Percentiles rank a stretch among this genome's conserved stretches.
Conservation (phyloP, 2,888 invertebrate genomes). For the Meliscaeva auricollis region DNA sequence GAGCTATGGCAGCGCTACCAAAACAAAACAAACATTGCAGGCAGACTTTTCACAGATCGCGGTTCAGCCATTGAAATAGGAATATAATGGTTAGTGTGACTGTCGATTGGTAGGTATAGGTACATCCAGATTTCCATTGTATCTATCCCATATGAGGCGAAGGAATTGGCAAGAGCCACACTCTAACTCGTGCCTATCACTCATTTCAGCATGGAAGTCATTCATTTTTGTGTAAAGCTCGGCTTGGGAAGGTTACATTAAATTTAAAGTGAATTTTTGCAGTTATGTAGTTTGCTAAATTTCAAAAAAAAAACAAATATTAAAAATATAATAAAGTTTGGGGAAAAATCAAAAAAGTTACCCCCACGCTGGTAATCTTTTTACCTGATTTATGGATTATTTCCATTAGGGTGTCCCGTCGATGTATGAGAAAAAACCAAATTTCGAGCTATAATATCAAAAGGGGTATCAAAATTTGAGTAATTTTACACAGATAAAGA, state of each 20-base stretch:
- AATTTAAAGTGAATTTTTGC: constrained; percentile 13
- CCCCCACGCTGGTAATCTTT: no score
- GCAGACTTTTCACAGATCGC: constrained; percentile 28
- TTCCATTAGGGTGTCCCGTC: no score
- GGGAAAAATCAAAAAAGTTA: no score
- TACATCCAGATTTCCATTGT: constrained; percentile 34
- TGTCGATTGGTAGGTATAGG: constrained; percentile 4
- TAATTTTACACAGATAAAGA: no score
- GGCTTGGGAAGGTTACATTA: constrained; percentile 15
- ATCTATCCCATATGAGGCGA: constrained; percentile 31
- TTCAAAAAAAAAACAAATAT: no score
- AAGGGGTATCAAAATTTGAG: no score
- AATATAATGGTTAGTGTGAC: constrained; percentile 54
- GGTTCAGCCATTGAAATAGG: constrained; percentile 37
- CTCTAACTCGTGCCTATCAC: constrained; percentile 38
- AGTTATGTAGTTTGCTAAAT: background rate
- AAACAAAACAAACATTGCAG: constrained; percentile 70
- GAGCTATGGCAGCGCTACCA: constrained; percentile 55
- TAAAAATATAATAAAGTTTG: no score
- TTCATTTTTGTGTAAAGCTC: constrained; percentile 48
- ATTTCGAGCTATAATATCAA: no score
- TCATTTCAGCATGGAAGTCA: constrained; percentile 25
- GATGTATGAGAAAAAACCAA: no score
- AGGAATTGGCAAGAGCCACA: constrained; percentile 46
- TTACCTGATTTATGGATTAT: no score